These are phyloP conservation scores for Drosophila asahinai DNA, from an alignment of 1,140 invertebrate species.

Conservation along the genomic window DNA sequence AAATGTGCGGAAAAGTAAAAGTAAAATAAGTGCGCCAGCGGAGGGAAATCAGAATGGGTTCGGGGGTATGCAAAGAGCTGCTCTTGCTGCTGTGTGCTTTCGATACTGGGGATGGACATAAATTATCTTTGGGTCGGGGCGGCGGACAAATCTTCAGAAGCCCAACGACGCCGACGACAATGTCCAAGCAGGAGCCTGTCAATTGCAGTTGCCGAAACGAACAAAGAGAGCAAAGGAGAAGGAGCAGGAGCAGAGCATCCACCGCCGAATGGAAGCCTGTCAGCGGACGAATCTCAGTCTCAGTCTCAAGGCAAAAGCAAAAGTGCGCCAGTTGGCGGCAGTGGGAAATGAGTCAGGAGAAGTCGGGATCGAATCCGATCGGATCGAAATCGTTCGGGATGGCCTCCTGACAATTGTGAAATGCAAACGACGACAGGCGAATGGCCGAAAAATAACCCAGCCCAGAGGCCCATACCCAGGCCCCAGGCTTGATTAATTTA, in stretches of 20 bases:
- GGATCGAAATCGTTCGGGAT: conserved; percentile 31
- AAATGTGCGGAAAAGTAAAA: conserved; percentile 75
- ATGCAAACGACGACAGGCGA: conserved; percentile 56
- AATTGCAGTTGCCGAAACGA: conserved; percentile 42
- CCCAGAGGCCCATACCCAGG: conserved; percentile 25
- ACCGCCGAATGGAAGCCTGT: conserved; percentile 33
- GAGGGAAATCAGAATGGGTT: conserved; percentile 12
- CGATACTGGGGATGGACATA: conserved; percentile 56
- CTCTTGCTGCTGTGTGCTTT: background rate
- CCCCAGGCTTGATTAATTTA: conserved; percentile 72
- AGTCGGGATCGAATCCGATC: conserved; percentile 15
- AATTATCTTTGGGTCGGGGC: conserved; percentile 72
- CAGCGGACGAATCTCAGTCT: conserved; percentile 52
- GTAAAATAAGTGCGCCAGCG: conserved; percentile 65
- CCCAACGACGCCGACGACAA: conserved; percentile 23
- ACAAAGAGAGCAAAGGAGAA: conserved; percentile 18
- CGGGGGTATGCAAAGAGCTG: conserved; percentile 52
- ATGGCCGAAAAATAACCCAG: conserved; percentile 42
- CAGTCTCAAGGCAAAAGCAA: conserved; percentile 41
- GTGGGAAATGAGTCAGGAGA: conserved; percentile 48
- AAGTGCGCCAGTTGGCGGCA: conserved; percentile 40
- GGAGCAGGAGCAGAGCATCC: conserved; percentile 2
- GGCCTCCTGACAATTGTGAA: conserved; percentile 55
- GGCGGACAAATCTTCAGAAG: conserved; percentile 75
- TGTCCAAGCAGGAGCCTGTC: conserved; percentile 47